Evolutionary conservation across 2,113 vertebrate species (phyloP).

Genomic region (Blennius ocellaris): DNA sequence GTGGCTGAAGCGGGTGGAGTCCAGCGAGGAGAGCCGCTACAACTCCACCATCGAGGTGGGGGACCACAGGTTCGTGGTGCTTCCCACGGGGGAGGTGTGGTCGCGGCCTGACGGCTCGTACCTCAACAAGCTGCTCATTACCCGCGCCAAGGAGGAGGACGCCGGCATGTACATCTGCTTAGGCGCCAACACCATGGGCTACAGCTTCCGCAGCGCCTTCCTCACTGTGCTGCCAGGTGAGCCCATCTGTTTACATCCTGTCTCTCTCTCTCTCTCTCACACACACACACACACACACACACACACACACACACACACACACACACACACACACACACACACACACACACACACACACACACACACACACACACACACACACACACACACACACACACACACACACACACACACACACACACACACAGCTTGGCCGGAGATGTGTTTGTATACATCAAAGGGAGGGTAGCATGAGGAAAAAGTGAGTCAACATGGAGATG

Average conservation of each 20-base stretch:
- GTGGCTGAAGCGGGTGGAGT: slow-evolving; percentile 97
- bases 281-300: no score
- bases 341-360: not conserved
- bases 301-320: no score
- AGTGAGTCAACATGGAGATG: no score
- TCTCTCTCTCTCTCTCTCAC: no score
- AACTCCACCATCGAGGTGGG: slow-evolving; percentile 96
- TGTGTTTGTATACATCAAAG: not conserved
- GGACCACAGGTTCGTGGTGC: slow-evolving; percentile 94
- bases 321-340: no score
- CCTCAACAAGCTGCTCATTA: slow-evolving; percentile 98
- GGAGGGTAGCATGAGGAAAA: no score
- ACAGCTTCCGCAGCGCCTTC: slow-evolving; percentile 97
- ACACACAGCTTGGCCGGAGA: not conserved
- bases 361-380: not conserved
- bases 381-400: no score
- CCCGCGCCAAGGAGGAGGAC: slow-evolving; percentile 94
- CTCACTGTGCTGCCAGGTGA: slow-evolving; percentile 95
- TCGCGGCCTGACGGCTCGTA: slow-evolving; percentile 96
- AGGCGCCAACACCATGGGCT: slow-evolving; percentile 98
- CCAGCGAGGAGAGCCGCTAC: slow-evolving; percentile 91
- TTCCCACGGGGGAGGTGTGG: slow-evolving; percentile 97
- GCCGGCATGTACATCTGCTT: slow-evolving; percentile 98
- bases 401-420: not conserved
- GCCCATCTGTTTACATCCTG: slow-evolving; percentile 36